These are phyloP conservation scores for Enteromius argenteus DNA, from an alignment of 2,797 vertebrate genomes.

Conservation along the genomic window DNA sequence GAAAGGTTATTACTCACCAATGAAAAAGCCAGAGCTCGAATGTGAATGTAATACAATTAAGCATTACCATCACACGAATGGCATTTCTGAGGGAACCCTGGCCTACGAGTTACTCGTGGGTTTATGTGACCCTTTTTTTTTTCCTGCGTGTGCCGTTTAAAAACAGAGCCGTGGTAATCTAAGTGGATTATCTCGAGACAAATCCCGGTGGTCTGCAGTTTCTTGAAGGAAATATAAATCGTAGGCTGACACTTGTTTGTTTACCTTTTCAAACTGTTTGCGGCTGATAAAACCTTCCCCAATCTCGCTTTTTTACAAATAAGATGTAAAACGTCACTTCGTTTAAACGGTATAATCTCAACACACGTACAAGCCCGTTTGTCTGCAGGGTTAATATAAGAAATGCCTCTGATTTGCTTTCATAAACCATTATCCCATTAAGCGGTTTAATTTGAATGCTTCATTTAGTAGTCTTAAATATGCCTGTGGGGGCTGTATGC, in stretches of 20 bases:
- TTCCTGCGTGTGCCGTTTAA: slow-evolving; percentile 75
- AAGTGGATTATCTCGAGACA: slow-evolving; percentile 84
- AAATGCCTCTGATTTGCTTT: slow-evolving; percentile 14
- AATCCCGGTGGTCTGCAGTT: slow-evolving; percentile 79
- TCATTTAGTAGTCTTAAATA: slow-evolving; percentile 49
- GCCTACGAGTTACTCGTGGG: slow-evolving; percentile 57
- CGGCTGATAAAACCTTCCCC: background rate
- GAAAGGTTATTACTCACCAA: slow-evolving; percentile 63
- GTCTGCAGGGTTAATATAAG: background rate
- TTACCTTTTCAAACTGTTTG: slow-evolving; percentile 67
- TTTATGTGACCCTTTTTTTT: slow-evolving; percentile 79
- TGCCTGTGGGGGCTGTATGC: slow-evolving; percentile 28
- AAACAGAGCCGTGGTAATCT: slow-evolving; percentile 79
- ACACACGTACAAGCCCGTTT: background rate
- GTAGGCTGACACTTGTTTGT: slow-evolving; percentile 72
- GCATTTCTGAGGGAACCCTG: slow-evolving; percentile 49
- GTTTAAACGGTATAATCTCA: background rate
- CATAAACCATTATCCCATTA: slow-evolving; percentile 29
- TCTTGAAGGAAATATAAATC: slow-evolving; percentile 70
- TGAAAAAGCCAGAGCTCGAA: slow-evolving; percentile 55
- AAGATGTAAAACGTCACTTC: background rate
- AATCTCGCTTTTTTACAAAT: background rate
- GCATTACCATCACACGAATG: slow-evolving; percentile 36
- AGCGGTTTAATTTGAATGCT: slow-evolving; percentile 23
- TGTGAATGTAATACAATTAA: slow-evolving; percentile 54